A percentile compares a stretch with the other conserved stretches of the same genome.
phyloP scores from a whole-genome alignment of 2,888 invertebrate species.

The Drosophila infuscata region DNA sequence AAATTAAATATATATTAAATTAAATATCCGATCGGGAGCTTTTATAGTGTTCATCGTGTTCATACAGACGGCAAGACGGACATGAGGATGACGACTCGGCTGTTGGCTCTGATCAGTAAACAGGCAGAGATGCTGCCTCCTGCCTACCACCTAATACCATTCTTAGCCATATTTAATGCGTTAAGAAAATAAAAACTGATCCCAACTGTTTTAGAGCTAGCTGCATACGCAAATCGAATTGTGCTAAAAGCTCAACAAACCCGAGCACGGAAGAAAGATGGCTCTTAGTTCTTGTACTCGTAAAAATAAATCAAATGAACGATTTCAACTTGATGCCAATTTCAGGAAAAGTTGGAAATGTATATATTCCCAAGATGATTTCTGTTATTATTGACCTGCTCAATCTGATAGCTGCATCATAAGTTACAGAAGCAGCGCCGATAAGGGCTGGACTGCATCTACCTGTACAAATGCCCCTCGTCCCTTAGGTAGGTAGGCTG shows the following conservation, averaged over 20 bases:
- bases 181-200: not conserved
- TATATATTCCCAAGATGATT: not conserved
- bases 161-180: not conserved
- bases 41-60: no score
- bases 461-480: slow-evolving; percentile 7
- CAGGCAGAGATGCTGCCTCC: not conserved
- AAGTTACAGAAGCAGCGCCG: not conserved
- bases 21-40: not conserved
- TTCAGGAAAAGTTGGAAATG: not conserved
- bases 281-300: not conserved
- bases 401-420: slow-evolving; percentile 3
- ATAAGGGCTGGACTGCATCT: slow-evolving; percentile 8
- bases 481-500: slow-evolving; percentile 17
- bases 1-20: not conserved
- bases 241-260: not conserved
- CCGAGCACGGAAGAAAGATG: not conserved
- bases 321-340: not conserved
- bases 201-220: not conserved
- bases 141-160: not conserved
- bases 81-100: no score
- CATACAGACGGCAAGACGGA: no score
- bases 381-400: slow-evolving; percentile 10
- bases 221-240: not conserved
- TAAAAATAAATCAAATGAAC: not conserved
- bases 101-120: not conserved